Conservation (phyloP, 2,888 invertebrate species). For the Phortica magna region DNA sequence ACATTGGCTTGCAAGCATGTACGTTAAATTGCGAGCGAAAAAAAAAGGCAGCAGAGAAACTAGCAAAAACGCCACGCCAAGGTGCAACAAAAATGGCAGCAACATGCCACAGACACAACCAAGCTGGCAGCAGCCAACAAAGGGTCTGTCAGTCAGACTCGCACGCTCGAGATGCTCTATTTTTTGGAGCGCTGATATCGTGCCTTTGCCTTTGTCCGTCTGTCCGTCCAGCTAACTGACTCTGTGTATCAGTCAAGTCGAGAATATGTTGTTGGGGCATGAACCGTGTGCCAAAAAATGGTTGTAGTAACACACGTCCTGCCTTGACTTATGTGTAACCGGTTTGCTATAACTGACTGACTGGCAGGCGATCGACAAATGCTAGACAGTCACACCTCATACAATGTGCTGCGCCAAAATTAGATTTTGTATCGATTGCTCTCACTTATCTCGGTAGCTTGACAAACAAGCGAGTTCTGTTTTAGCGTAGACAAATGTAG, state of each 20-base stretch:
- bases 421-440: slow-evolving; percentile 11
- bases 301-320: slow-evolving; percentile 29
- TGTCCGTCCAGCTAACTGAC: slow-evolving; percentile 15
- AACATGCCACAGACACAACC: slow-evolving; percentile 58
- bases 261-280: slow-evolving; percentile 48
- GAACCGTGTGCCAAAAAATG: slow-evolving; percentile 63
- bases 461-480: no score
- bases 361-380: slow-evolving; percentile 50
- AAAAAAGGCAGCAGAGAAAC: slow-evolving; percentile 37
- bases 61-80: slow-evolving; percentile 20
- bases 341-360: neutral
- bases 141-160: slow-evolving; percentile 6
- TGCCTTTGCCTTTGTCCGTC: slow-evolving; percentile 2
- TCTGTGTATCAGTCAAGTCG: slow-evolving; percentile 7
- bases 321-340: slow-evolving; percentile 4
- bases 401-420: neutral
- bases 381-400: slow-evolving; percentile 2
- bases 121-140: slow-evolving; percentile 62
- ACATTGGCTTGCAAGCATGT: slow-evolving; percentile 52
- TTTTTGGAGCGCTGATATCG: neutral
- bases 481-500: no score
- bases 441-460: neutral
- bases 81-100: slow-evolving; percentile 37
- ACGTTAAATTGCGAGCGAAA: slow-evolving; percentile 5
- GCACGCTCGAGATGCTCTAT: neutral